Base-by-base conservation (phyloP, 2,113 vertebrate genomes). In the Formicarius rufipectus region DNA sequence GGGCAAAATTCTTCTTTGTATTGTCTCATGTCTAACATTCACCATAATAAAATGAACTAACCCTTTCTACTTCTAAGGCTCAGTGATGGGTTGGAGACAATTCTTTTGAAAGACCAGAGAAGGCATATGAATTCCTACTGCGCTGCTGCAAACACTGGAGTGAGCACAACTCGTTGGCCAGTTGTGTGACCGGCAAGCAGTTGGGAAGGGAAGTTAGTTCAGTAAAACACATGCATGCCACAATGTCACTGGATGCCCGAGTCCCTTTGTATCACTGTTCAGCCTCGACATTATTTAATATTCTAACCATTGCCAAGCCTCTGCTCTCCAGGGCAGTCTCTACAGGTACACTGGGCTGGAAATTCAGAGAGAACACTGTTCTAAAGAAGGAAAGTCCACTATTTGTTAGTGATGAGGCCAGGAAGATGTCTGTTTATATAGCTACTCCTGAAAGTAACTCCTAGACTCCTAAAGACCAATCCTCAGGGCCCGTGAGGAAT, bases 291-390 rank as follows among this genome's bases (percentile, higher is more conserved):
- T 82, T 95, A 33, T 23, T 84, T 58, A 24, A 45, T 72, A 40
- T 44, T 94, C 89, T 73, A 83, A 69, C 9, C 42, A 11, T 45
- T 53, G 89, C 31, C 90, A 93, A 96, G 90, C 42, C 16, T 40
- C 90, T 69, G 92, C 91, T 96, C 72, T 58, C 89, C 74, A 76
- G 87, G 80, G 39, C 82, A 59, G 9, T 19, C 33, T 52, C 23
- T 22, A 3, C 14, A 69, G 55, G 58, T 60, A 59, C 84, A 64
- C 55, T 30, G 93, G 69, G 89, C 75, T 93, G 96, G 87, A 84
- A 90, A 42, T 50, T 95, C 95, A 81, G 91, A 86, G 86, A 62
- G 72, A 94, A 92, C 37, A 80, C 16, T 58, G 17, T 81, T 64
- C 33, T 66, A 66, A 84, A 94, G 53, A 59, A 83, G 75, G 85